phyloP scores from a whole-genome alignment of 1,140 invertebrate species.

The Latrodectus geometricus region DNA sequence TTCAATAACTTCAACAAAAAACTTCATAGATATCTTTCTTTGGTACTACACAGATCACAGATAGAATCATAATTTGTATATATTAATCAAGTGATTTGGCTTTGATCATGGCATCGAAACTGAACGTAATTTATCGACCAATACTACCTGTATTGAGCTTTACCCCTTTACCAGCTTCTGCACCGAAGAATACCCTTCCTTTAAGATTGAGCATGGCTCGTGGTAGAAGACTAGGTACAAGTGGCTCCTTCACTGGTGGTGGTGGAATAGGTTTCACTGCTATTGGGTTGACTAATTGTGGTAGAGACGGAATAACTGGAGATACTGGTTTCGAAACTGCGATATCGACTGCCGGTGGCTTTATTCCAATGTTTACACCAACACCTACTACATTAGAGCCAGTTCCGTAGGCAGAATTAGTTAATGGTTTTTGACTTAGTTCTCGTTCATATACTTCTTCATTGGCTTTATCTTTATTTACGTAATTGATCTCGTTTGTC shows the following conservation, averaged over 20 bases:
- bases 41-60: too few relatives aligned
- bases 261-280: not conserved
- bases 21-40: too few relatives aligned
- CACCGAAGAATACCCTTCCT: constrained; percentile 48
- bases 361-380: constrained; percentile 40
- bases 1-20: too few relatives aligned
- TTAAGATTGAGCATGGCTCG: constrained; percentile 40
- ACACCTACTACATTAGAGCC: constrained; percentile 20
- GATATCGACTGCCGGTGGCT: constrained; percentile 39
- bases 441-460: not conserved
- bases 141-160: not conserved
- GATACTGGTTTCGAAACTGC: constrained; percentile 26
- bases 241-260: constrained; percentile 1
- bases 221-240: constrained; percentile 31
- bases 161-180: constrained; percentile 38
- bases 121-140: constrained; percentile 4
- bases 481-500: too few relatives aligned
- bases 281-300: constrained; percentile 43
- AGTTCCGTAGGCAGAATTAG: not conserved
- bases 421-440: not conserved
- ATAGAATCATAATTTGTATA: too few relatives aligned
- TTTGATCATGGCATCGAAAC: too few relatives aligned
- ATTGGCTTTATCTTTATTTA: not conserved
- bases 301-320: constrained; percentile 25
- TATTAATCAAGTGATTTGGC: too few relatives aligned